Conservation (phyloP, 92 coral and sea anemone genomes). For the Heliopora coerulea region DNA sequence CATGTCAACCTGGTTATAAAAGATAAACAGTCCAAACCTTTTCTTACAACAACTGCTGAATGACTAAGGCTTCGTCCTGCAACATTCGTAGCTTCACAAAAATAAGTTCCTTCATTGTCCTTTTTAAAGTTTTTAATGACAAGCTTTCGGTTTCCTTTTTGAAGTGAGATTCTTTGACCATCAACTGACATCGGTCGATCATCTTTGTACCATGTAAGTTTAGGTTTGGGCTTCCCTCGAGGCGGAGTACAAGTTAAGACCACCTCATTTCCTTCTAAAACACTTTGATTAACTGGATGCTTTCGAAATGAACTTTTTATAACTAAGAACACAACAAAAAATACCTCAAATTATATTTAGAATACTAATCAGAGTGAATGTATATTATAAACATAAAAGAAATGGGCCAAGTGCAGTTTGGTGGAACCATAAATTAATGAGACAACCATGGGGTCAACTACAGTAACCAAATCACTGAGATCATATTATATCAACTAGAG, state of each 20-base stretch:
- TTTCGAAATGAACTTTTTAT: conserved; percentile 59
- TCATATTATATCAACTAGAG: too few species aligned
- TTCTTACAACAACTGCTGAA: conserved; percentile 62
- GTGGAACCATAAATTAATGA: too few species aligned
- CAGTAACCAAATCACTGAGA: too few species aligned
- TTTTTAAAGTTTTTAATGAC: conserved; percentile 59
- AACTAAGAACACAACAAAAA: conserved; percentile 40
- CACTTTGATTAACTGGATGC: conserved; percentile 59
- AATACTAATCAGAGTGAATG: too few species aligned
- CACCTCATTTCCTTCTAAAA: conserved; percentile 58
- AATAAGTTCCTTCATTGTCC: conserved; percentile 72
- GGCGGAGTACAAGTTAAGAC: conserved; percentile 77
- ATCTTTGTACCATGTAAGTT: conserved; percentile 75
- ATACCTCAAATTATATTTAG: too few species aligned
- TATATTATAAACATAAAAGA: too few species aligned
- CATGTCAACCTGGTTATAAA: too few species aligned
- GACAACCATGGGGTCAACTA: too few species aligned
- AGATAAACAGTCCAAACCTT: too few species aligned
- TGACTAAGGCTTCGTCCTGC: conserved; percentile 63
- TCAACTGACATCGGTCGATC: conserved; percentile 36
- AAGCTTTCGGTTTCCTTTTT: conserved; percentile 59
- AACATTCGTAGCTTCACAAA: conserved; percentile 73
- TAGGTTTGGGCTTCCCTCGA: conserved; percentile 78
- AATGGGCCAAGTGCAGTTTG: too few species aligned
- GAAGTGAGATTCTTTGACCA: conserved; percentile 53